Evolutionary conservation across 2,888 invertebrate species (phyloP).

Genomic region (Asteroscopus sphinx): DNA sequence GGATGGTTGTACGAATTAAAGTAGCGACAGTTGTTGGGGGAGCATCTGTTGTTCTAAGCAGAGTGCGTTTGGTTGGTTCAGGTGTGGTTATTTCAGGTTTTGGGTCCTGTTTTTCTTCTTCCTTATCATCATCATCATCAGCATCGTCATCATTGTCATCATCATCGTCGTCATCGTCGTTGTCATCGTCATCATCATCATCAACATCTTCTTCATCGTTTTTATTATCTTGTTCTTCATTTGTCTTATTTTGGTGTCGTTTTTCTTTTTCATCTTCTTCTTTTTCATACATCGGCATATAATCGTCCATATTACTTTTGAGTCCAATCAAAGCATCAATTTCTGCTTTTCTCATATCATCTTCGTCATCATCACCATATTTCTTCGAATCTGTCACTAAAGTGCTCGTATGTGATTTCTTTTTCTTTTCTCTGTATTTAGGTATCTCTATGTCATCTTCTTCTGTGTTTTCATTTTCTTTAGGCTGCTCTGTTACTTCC

Average conservation of each 20-base stretch:
- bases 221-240: constrained; percentile 54
- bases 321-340: constrained; percentile 81
- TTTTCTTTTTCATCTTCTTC: constrained; percentile 58
- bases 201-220: constrained; percentile 57
- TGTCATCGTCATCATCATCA: constrained; percentile 56
- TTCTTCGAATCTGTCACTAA: constrained; percentile 83
- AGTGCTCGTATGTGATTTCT: constrained; percentile 80
- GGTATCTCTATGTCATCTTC: constrained; percentile 56
- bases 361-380: constrained; percentile 78
- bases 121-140: constrained; percentile 47
- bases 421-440: constrained; percentile 82
- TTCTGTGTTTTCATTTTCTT: constrained; percentile 21
- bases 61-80: constrained; percentile 75
- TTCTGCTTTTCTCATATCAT: constrained; percentile 78
- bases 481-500: constrained; percentile 27
- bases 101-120: constrained; percentile 26
- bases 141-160: constrained; percentile 48
- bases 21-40: constrained; percentile 62
- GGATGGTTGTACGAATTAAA: constrained; percentile 69
- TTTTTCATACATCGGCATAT: constrained; percentile 80
- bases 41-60: constrained; percentile 75
- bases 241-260: constrained; percentile 40
- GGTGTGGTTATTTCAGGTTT: constrained; percentile 66
- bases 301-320: constrained; percentile 79
- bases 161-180: constrained; percentile 53